A percentile compares a stretch with the other conserved stretches of the same genome.
Conservation (phyloP, 2,113 vertebrate species). For the Montifringilla adamsi region DNA sequence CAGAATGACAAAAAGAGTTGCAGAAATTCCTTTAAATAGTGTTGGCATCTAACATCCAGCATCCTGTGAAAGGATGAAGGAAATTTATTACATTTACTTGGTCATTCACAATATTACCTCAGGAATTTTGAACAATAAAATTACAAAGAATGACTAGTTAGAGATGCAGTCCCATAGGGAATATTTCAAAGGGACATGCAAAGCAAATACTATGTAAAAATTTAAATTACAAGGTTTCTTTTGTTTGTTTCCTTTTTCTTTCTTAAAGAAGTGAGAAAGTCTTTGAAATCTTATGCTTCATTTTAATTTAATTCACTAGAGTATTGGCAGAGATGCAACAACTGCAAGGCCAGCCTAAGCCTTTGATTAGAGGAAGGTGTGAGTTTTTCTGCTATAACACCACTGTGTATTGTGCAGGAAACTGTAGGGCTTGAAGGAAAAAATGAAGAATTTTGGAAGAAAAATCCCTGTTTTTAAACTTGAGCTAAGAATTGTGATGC, state of each 20-base stretch:
- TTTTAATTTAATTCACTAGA: background rate
- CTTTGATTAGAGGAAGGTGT: background rate
- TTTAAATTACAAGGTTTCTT: background rate
- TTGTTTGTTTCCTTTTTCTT: background rate
- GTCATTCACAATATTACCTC: background rate
- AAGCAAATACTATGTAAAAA: background rate
- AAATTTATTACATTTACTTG: background rate
- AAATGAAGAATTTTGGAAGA: background rate
- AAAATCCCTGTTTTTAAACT: background rate
- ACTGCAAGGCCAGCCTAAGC: background rate
- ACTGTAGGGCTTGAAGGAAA: background rate
- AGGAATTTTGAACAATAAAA: background rate
- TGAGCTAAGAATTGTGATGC: background rate
- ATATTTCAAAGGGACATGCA: background rate
- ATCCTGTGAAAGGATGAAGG: background rate
- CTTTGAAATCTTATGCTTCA: background rate
- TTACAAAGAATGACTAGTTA: background rate
- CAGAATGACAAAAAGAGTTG: background rate
- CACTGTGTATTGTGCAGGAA: background rate
- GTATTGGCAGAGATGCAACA: background rate
- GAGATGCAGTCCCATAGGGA: background rate
- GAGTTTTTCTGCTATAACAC: background rate
- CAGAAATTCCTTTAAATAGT: background rate
- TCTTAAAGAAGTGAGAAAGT: background rate
- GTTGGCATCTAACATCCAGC: background rate